These are phyloP conservation scores for Fundulus diaphanus DNA, from an alignment of 2,797 vertebrate genomes.

Conservation along the genomic window DNA sequence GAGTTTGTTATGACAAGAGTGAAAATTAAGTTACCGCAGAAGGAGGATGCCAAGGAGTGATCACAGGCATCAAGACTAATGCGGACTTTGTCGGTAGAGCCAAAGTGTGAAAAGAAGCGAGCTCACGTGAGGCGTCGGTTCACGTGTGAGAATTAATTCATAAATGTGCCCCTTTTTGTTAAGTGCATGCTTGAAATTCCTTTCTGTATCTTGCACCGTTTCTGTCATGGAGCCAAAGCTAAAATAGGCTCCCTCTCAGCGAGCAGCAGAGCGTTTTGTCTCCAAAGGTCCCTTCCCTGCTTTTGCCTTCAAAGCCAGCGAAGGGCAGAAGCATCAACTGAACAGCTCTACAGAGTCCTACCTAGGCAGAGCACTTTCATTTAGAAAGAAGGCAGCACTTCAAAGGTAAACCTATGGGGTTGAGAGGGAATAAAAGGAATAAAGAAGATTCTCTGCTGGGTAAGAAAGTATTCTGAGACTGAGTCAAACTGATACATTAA, in stretches of 20 bases:
- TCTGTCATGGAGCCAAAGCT: conserved; percentile 61
- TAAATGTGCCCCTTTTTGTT: conserved; percentile 30
- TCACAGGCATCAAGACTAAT: conserved; percentile 47
- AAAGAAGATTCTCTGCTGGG: conserved; percentile 9
- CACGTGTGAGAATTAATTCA: conserved; percentile 48
- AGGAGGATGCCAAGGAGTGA: conserved; percentile 35
- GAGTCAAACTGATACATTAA: conserved; percentile 21
- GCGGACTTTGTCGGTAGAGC: conserved; percentile 32
- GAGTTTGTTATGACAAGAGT: conserved; percentile 45
- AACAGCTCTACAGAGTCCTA: conserved; percentile 48
- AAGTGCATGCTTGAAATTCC: conserved; percentile 23
- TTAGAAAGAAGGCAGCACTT: conserved; percentile 44
- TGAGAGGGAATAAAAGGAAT: conserved; percentile 27
- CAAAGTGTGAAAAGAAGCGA: conserved; percentile 15
- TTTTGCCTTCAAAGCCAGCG: conserved; percentile 19
- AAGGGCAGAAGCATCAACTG: conserved; percentile 37
- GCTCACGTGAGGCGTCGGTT: conserved; percentile 17
- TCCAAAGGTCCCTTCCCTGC: conserved; percentile 32
- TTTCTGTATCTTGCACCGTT: conserved; percentile 29
- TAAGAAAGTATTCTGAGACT: conserved; percentile 31
- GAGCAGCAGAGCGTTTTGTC: conserved; percentile 44
- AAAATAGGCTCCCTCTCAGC: conserved; percentile 63
- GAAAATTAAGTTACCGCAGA: conserved; percentile 56
- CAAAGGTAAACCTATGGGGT: conserved; percentile 47
- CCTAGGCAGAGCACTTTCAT: conserved; percentile 38